These are phyloP conservation scores for Habroteleia sp. DNA, from an alignment of 2,888 invertebrate species.

Conservation along the genomic window DNA sequence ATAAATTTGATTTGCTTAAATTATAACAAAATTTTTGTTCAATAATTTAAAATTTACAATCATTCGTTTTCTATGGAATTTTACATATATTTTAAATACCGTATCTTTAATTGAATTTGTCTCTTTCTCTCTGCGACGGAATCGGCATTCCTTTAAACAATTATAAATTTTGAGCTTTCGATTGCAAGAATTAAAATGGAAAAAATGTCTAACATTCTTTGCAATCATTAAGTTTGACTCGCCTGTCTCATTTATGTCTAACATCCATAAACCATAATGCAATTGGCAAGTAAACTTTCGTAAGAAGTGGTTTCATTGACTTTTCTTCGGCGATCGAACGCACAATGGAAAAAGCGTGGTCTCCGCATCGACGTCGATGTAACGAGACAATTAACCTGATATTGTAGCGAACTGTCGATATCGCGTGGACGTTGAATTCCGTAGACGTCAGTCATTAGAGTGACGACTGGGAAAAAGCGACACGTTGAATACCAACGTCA, in stretches of 20 bases:
- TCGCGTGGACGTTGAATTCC: conserved; percentile 51
- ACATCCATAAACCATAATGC: conserved; percentile 57
- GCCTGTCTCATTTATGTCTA: conserved; percentile 45
- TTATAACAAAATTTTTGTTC: too few relatives aligned
- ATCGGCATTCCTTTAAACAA: neutral
- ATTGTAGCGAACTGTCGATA: conserved; percentile 55
- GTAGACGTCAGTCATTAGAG: conserved; percentile 49
- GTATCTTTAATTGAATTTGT: too few relatives aligned
- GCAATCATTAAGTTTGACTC: conserved; percentile 27
- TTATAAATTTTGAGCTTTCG: conserved; percentile 3
- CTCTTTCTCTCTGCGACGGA: too few relatives aligned
- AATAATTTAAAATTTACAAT: too few relatives aligned
- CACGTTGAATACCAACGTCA: conserved; percentile 25
- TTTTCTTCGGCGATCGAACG: conserved; percentile 65
- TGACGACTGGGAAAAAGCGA: conserved; percentile 34
- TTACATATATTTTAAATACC: too few relatives aligned
- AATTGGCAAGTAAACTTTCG: conserved; percentile 58
- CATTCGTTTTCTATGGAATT: too few relatives aligned
- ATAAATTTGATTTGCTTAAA: too few relatives aligned
- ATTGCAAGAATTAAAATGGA: neutral
- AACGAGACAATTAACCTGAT: conserved; percentile 66
- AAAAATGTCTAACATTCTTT: conserved; percentile 28
- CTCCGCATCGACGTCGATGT: conserved; percentile 46
- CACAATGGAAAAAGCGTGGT: conserved; percentile 56
- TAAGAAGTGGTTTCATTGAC: conserved; percentile 68